phyloP scores from a whole-genome alignment of 2,888 invertebrate genomes.

The Ashinkailepas kermadecensis region DNA sequence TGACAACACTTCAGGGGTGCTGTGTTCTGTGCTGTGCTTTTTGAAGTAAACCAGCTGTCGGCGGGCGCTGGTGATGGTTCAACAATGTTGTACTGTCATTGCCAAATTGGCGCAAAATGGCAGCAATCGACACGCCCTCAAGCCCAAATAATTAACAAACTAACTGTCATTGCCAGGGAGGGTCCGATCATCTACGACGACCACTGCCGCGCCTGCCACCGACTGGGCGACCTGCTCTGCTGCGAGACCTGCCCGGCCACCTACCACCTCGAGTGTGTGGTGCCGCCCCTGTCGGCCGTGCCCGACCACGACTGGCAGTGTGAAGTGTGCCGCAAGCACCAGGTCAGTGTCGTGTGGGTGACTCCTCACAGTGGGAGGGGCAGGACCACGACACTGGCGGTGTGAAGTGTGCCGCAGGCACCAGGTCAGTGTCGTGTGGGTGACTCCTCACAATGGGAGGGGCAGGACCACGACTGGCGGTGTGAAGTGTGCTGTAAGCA shows the following conservation, averaged over 20 bases:
- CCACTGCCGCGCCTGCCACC: conserved; percentile 84
- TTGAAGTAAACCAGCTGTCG: too few relatives aligned
- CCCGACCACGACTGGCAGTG: conserved; percentile 98
- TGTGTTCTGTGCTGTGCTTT: too few relatives aligned
- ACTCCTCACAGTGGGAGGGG: too few relatives aligned
- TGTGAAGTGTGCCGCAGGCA: conserved; percentile 90
- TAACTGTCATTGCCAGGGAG: conserved; percentile 54
- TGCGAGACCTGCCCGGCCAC: conserved; percentile 98
- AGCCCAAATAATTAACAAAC: not conserved
- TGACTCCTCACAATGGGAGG: too few relatives aligned
- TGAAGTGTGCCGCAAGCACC: conserved; percentile 82
- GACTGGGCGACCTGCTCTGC: conserved; percentile 86
- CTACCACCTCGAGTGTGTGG: conserved; percentile 89
- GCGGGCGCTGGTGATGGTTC: too few relatives aligned
- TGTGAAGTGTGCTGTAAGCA: conserved; percentile 90
- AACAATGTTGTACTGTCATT: too few relatives aligned
- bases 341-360: conserved; percentile 45
- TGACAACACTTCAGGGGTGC: too few relatives aligned
- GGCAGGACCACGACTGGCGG: conserved; percentile 83
- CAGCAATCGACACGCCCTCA: too few relatives aligned
- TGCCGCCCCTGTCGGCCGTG: conserved; percentile 83
- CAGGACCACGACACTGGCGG: conserved; percentile 89
- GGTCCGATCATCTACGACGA: conserved; percentile 86
- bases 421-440: conserved; percentile 49
- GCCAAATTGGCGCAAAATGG: too few relatives aligned